Evolutionary conservation across 2,797 vertebrate species (phyloP).

Genomic region (Bryconaethiops microstoma): DNA sequence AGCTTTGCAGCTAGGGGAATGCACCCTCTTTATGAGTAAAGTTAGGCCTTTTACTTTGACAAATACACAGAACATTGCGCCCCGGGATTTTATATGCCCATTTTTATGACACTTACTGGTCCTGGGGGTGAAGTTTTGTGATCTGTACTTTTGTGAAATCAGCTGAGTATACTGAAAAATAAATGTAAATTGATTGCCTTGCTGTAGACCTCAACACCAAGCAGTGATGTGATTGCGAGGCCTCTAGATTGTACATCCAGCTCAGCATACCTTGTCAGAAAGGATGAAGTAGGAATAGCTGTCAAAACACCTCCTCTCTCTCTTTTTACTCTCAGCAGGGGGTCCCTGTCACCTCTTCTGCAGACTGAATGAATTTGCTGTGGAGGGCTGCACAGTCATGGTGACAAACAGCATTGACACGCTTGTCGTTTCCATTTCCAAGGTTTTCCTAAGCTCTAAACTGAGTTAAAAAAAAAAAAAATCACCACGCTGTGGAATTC

Average conservation of each 20-base stretch:
- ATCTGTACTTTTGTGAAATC: conserved; percentile 8
- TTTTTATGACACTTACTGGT: neutral
- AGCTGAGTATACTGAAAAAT: conserved; percentile 2
- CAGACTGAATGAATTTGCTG: conserved; percentile 7
- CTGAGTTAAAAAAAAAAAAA: neutral
- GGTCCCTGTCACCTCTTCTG: conserved; percentile 1
- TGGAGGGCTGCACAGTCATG: conserved; percentile 13
- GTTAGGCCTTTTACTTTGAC: neutral
- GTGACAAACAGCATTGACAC: conserved; percentile 12
- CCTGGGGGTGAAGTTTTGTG: neutral
- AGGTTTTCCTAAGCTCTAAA: conserved; percentile 2
- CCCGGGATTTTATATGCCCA: neutral
- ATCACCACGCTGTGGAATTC: neutral
- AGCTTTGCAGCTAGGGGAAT: neutral
- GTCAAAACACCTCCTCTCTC: neutral
- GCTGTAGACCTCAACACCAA: neutral
- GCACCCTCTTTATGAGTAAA: neutral
- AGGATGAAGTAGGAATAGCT: neutral
- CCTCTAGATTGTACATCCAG: neutral
- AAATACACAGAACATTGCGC: neutral
- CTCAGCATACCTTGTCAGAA: conserved; percentile 1
- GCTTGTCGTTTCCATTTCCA: neutral
- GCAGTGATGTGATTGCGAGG: neutral
- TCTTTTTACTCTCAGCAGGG: conserved; percentile 9
- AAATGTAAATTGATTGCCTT: neutral